Conservation (phyloP, 2,797 vertebrate species). For the Eleutherodactylus coqui region DNA sequence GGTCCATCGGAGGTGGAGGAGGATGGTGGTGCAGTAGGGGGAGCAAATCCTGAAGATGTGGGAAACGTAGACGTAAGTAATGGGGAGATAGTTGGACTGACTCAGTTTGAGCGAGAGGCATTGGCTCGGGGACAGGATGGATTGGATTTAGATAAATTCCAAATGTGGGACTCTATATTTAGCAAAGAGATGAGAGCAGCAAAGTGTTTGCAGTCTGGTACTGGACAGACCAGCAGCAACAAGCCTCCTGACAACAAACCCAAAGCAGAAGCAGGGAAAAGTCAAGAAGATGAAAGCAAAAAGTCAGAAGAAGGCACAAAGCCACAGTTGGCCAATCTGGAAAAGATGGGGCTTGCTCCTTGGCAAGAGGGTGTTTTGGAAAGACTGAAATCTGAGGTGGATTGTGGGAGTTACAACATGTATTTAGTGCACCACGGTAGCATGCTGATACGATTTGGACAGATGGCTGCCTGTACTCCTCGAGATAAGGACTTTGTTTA, state of each 20-base stretch:
- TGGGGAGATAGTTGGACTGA: constrained; percentile 69
- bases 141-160: constrained; percentile 78
- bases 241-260: constrained; percentile 16
- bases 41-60: constrained; percentile 29
- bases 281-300: constrained; percentile 22
- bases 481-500: constrained; percentile 96
- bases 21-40: constrained; percentile 70
- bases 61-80: not conserved
- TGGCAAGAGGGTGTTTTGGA: constrained; percentile 96
- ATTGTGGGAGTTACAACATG: constrained; percentile 90
- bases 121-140: constrained; percentile 79
- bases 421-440: constrained; percentile 91
- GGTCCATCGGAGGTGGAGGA: constrained; percentile 46
- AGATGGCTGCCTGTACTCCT: constrained; percentile 92
- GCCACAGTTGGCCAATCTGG: constrained; percentile 21
- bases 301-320: not conserved
- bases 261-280: not conserved
- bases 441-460: constrained; percentile 95
- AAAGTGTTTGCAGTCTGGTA: constrained; percentile 63
- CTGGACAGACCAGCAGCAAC: constrained; percentile 52
- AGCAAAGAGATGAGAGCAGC: constrained; percentile 82
- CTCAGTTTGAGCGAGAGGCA: constrained; percentile 77
- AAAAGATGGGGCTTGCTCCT: constrained; percentile 86
- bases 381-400: constrained; percentile 82
- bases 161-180: constrained; percentile 87